phyloP scores from a whole-genome alignment of 2,113 vertebrate genomes.

The Oncorhynchus kisutch region DNA sequence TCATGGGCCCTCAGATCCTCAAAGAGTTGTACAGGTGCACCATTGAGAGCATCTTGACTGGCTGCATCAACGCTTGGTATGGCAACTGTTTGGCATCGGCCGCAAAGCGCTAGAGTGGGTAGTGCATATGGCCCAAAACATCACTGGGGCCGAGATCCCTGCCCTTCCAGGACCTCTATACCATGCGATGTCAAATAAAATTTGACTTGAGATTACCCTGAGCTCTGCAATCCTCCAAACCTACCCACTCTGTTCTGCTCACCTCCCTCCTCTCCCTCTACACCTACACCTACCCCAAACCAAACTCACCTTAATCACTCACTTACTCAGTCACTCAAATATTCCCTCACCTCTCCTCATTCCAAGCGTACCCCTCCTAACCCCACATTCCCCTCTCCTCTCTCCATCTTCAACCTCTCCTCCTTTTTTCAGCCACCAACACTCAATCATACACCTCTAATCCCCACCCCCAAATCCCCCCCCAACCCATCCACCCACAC shows the following conservation, averaged over 20 bases:
- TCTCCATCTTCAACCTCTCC: slow-evolving; percentile 65
- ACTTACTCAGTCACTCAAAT: slow-evolving; percentile 37
- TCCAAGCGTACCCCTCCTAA: slow-evolving; percentile 24
- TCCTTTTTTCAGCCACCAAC: slow-evolving; percentile 38
- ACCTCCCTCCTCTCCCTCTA: too few relatives aligned
- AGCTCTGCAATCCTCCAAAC: slow-evolving; percentile 72
- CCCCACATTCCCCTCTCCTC: slow-evolving; percentile 45
- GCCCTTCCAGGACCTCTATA: too few relatives aligned
- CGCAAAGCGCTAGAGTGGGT: too few relatives aligned
- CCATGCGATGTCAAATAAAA: too few relatives aligned
- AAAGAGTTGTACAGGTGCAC: too few relatives aligned
- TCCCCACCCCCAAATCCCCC: slow-evolving; percentile 33
- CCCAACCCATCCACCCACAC: slow-evolving; percentile 12
- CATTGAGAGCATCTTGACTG: too few relatives aligned
- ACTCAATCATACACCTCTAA: slow-evolving; percentile 48
- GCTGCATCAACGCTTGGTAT: too few relatives aligned
- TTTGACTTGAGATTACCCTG: slow-evolving; percentile 62
- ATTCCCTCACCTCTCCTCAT: slow-evolving; percentile 38
- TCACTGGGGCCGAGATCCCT: too few relatives aligned
- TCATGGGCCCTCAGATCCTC: too few relatives aligned
- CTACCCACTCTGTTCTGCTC: slow-evolving; percentile 12
- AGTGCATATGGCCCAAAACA: too few relatives aligned
- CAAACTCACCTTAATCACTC: slow-evolving; percentile 58
- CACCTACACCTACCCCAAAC: slow-evolving; percentile 33
- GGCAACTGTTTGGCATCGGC: too few relatives aligned